Conservation (phyloP, 2,797 vertebrate genomes). For the Tamandua tetradactyla region DNA sequence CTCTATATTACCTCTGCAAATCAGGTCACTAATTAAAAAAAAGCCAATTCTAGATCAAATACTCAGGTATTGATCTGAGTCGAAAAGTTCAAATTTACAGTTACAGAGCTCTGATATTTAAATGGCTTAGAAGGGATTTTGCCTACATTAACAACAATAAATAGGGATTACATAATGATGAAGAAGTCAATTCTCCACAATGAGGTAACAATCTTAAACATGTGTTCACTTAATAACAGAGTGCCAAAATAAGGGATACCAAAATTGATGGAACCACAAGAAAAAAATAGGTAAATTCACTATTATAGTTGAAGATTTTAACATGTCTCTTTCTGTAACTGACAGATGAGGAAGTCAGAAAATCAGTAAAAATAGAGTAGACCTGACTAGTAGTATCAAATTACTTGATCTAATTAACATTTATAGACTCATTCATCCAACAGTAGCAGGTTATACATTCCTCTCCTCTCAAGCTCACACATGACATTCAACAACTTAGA, state of each 20-base stretch:
- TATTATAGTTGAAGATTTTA: not conserved
- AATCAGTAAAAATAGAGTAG: not conserved
- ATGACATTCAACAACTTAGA: not conserved
- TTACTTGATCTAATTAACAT: not conserved
- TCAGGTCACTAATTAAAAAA: too few relatives aligned
- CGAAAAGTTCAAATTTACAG: too few relatives aligned
- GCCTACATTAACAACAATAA: not conserved
- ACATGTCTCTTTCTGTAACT: not conserved
- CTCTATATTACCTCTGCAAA: too few relatives aligned
- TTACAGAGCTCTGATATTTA: too few relatives aligned
- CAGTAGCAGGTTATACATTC: not conserved
- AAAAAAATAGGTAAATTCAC: not conserved
- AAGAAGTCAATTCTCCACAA: not conserved
- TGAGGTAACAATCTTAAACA: not conserved
- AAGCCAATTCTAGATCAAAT: too few relatives aligned
- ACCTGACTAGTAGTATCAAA: not conserved
- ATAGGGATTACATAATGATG: not conserved
- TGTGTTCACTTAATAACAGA: not conserved
- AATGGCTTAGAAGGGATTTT: too few relatives aligned
- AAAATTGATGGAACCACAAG: too few relatives aligned
- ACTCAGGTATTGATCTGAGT: too few relatives aligned
- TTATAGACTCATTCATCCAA: not conserved
- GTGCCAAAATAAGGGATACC: not conserved
- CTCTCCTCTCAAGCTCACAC: not conserved
- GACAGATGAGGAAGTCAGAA: not conserved